Conservation (phyloP, 2,113 vertebrate genomes). For the Uria aalge region DNA sequence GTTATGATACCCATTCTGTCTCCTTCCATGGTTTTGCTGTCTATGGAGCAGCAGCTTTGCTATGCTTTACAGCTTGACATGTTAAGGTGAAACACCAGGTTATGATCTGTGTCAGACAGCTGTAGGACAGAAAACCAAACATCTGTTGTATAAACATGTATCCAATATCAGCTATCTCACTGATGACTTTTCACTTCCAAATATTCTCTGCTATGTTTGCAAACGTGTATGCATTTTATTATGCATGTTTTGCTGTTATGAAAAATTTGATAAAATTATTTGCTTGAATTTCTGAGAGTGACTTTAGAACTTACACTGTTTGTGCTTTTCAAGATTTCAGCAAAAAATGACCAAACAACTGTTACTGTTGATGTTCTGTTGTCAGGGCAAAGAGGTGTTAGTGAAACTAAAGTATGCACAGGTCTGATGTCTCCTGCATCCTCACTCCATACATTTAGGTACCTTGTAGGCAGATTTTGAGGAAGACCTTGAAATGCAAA, state of each 20-base stretch:
- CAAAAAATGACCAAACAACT: background rate
- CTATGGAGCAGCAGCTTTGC: background rate
- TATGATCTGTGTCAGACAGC: background rate
- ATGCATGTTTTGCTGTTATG: background rate
- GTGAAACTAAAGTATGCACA: background rate
- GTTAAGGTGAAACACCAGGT: background rate
- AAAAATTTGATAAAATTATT: background rate
- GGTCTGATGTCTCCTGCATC: background rate
- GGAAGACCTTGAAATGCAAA: background rate
- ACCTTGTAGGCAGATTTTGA: background rate
- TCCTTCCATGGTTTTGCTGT: background rate
- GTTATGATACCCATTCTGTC: background rate
- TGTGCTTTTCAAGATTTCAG: background rate
- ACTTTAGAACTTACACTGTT: background rate
- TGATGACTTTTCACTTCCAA: background rate
- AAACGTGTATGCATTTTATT: background rate
- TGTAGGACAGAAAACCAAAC: background rate
- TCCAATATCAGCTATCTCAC: background rate
- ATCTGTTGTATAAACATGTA: background rate
- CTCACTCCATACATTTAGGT: background rate
- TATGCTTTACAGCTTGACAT: fast-evolving
- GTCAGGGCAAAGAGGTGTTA: background rate
- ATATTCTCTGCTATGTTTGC: background rate
- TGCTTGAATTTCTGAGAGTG: background rate
- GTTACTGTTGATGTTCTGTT: background rate